A percentile compares a stretch with the other conserved stretches of the same genome.
Evolutionary conservation across 2,797 vertebrate genomes (phyloP).

Genomic region (Anabacerthia variegaticeps): DNA sequence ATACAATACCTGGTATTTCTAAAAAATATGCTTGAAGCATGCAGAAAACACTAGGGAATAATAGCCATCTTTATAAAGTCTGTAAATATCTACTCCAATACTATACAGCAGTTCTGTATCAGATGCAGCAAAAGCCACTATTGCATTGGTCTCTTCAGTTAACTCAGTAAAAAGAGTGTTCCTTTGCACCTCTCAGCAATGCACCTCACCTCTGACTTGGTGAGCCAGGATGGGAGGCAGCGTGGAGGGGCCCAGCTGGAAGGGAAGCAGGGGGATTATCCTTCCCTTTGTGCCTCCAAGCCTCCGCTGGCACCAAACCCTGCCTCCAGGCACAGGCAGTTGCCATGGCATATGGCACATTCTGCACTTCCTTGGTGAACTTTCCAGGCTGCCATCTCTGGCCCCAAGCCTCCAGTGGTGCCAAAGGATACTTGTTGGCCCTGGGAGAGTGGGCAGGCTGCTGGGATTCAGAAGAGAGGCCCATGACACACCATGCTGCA

Average conservation of each 20-base stretch:
- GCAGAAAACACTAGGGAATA: neutral
- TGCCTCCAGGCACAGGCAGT: neutral
- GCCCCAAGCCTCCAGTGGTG: neutral
- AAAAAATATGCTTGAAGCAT: neutral
- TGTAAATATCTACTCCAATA: neutral
- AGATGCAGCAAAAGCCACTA: neutral
- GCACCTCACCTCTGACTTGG: neutral
- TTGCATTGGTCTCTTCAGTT: neutral
- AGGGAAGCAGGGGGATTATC: neutral
- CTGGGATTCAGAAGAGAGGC: neutral
- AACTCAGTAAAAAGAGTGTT: neutral
- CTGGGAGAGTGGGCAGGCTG: neutral
- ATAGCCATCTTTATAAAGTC: neutral
- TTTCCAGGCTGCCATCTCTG: neutral
- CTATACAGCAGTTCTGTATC: neutral
- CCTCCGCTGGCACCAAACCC: neutral
- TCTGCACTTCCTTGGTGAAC: neutral
- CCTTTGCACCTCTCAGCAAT: neutral
- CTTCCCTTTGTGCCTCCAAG: neutral
- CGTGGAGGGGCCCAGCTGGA: rapidly evolving
- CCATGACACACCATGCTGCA: neutral
- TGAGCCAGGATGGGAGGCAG: neutral
- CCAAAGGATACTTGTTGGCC: no score
- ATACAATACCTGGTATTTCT: neutral
- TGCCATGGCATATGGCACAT: rapidly evolving